A percentile compares a stretch with the other conserved stretches of the same genome.
Evolutionary conservation across 2,888 invertebrate species (phyloP).

Genomic region (Melinaea menophilus): DNA sequence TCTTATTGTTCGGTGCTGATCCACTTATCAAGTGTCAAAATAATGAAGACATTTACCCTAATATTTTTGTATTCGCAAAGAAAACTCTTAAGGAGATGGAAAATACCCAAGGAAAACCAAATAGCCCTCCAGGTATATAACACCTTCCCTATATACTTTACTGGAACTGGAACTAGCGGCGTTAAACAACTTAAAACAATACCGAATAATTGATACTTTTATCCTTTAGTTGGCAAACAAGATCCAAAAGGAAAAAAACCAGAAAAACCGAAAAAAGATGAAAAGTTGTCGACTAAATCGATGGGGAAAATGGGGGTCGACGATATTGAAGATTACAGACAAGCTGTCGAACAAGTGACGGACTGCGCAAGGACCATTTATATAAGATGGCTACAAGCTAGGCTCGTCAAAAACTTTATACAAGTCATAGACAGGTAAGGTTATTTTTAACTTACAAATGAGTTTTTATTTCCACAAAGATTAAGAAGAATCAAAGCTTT

Average conservation of each 20-base stretch:
- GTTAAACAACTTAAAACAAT: too few relatives aligned
- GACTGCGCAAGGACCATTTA: constrained; percentile 56
- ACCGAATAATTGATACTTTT: too few relatives aligned
- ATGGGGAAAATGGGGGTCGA: constrained; percentile 37
- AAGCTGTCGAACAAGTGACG: constrained; percentile 49
- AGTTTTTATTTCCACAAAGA: too few relatives aligned
- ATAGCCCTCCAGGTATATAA: constrained; percentile 18
- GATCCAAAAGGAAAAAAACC: constrained; percentile 36
- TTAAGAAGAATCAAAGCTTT: too few relatives aligned
- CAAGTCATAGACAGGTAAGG: constrained; percentile 50
- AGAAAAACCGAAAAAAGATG: constrained; percentile 43
- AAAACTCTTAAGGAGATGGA: constrained; percentile 35
- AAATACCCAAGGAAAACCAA: constrained; percentile 24
- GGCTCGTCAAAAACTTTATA: constrained; percentile 52
- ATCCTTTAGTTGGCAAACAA: constrained; percentile 19
- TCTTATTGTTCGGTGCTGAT: constrained; percentile 60
- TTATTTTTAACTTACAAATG: background rate
- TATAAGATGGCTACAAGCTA: constrained; percentile 59
- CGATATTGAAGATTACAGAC: constrained; percentile 49
- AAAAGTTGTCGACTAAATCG: constrained; percentile 36
- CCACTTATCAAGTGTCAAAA: constrained; percentile 55
- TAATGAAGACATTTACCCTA: constrained; percentile 44
- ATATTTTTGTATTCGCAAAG: constrained; percentile 54
- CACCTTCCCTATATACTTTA: background rate
- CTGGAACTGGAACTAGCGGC: background rate